These are phyloP conservation scores for Tricholauxania praeusta DNA, from an alignment of 2,888 invertebrate species.

Conservation along the genomic window DNA sequence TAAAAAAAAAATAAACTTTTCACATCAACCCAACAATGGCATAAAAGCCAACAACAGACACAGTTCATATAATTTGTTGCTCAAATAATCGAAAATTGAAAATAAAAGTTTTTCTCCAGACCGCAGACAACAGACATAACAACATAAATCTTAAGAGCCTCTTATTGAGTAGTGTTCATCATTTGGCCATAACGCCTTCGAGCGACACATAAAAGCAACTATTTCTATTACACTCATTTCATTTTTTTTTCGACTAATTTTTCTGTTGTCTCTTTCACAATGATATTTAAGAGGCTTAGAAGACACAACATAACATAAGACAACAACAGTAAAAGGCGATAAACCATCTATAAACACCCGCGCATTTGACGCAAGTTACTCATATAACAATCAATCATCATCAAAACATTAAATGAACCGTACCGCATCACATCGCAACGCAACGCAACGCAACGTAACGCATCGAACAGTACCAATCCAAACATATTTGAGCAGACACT, in stretches of 20 bases:
- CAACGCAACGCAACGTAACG: too few relatives aligned
- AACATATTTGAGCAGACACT: too few relatives aligned
- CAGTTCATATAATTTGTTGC: constrained; percentile 2
- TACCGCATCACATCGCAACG: too few relatives aligned
- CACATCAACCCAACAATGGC: neutral
- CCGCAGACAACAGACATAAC: neutral
- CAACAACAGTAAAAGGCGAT: constrained; percentile 14
- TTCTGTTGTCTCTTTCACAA: neutral
- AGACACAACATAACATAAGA: neutral
- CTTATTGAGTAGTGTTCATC: constrained; percentile 15
- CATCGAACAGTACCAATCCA: too few relatives aligned
- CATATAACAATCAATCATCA: constrained; percentile 33
- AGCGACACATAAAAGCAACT: constrained; percentile 3
- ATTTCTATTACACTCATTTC: neutral
- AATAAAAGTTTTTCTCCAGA: neutral
- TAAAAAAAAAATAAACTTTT: too few relatives aligned
- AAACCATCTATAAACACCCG: constrained; percentile 32
- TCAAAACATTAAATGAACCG: constrained; percentile 7
- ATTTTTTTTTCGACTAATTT: neutral
- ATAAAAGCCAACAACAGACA: neutral
- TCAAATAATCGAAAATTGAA: neutral
- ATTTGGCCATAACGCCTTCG: constrained; percentile 28
- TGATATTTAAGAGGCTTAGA: constrained; percentile 4
- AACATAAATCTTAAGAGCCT: constrained; percentile 12
- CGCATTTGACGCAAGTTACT: constrained; percentile 17